phyloP scores from a whole-genome alignment of 2,113 vertebrate species.

The Pelecanus crispus region DNA sequence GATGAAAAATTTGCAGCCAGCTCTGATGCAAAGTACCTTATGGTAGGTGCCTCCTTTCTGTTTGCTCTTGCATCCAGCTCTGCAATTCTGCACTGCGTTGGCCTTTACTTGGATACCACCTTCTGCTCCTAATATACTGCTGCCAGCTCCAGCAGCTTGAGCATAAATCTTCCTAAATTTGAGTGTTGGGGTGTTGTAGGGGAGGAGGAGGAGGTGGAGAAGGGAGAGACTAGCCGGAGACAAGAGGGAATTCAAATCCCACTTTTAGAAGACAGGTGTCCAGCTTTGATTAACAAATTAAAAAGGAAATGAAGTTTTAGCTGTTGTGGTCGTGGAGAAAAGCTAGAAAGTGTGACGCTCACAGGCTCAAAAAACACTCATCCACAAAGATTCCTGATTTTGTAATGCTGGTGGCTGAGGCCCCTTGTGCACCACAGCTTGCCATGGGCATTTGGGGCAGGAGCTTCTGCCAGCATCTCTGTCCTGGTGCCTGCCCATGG shows the following conservation, averaged over 20 bases:
- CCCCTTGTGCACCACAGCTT: not conserved
- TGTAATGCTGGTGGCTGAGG: not conserved
- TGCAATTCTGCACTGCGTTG: not conserved
- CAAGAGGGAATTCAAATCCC: not conserved
- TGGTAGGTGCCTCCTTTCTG: not conserved
- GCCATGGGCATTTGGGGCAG: not conserved
- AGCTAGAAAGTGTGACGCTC: not conserved
- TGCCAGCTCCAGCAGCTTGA: constrained; percentile 20
- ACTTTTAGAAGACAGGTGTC: not conserved
- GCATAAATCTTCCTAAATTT: constrained; percentile 25
- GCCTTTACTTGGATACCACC: constrained; percentile 4
- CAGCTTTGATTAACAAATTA: not conserved
- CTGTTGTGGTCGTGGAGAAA: not conserved
- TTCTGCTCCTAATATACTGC: constrained; percentile 25
- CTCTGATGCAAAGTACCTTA: not conserved
- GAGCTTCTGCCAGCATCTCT: not conserved
- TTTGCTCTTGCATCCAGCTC: not conserved
- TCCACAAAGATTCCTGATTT: not conserved
- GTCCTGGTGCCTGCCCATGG: not conserved
- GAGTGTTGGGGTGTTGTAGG: not conserved
- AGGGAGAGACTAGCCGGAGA: not conserved
- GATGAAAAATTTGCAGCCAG: not conserved
- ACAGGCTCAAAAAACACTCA: not conserved
- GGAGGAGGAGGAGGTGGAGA: not conserved
- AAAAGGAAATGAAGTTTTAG: not conserved